Conservation (phyloP, 2,797 vertebrate genomes). For the Aphelocoma californica region DNA sequence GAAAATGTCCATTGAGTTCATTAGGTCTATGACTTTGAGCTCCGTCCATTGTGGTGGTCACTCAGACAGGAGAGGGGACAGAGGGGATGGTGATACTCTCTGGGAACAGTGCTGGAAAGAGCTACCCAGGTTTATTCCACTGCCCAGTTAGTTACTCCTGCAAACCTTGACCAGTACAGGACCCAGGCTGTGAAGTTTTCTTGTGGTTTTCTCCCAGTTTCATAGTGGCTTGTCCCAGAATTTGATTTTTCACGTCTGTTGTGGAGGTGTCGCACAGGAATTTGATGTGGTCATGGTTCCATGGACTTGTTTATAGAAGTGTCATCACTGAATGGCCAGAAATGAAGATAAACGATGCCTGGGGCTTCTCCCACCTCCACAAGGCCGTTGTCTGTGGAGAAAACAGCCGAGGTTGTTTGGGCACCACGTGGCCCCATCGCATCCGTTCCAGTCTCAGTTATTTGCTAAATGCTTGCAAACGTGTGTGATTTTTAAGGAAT, state of each 20-base stretch:
- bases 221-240: neutral
- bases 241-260: neutral
- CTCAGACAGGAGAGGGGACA: neutral
- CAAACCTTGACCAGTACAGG: neutral
- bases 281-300: neutral
- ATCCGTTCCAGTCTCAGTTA: neutral
- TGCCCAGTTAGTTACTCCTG: neutral
- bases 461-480: neutral
- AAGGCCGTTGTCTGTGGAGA: rapidly evolving
- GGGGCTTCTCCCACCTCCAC: neutral
- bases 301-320: neutral
- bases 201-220: neutral
- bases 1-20: neutral
- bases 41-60: neutral
- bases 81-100: neutral
- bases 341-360: neutral
- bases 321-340: neutral
- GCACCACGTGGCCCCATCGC: rapidly evolving
- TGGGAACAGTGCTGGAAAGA: neutral
- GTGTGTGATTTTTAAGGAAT: neutral
- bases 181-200: neutral
- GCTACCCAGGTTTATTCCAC: neutral
- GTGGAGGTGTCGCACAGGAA: neutral
- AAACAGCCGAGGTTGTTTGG: neutral
- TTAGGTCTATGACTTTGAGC: neutral